Percentiles rank a stretch among this genome's conserved stretches.
These are phyloP conservation scores for Teleogryllus oceanicus DNA, from an alignment of 2,888 invertebrate species.

Conservation along the genomic window DNA sequence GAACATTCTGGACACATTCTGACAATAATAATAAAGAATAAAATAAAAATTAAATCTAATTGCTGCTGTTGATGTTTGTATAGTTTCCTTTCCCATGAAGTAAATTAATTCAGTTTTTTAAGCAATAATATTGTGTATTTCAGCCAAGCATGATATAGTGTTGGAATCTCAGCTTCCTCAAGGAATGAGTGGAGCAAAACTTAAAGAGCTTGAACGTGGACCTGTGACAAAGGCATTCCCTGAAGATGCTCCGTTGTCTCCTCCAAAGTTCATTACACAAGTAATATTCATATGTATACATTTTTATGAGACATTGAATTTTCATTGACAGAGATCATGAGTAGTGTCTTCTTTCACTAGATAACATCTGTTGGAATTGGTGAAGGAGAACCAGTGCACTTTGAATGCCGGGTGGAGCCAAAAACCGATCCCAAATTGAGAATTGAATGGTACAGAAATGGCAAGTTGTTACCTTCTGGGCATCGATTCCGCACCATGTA, in stretches of 20 bases:
- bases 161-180: constrained; percentile 87
- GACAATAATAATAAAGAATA: too few relatives aligned
- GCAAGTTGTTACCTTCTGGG: constrained; percentile 80
- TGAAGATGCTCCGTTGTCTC: constrained; percentile 66
- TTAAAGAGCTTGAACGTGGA: constrained; percentile 83
- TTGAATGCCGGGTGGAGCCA: constrained; percentile 93
- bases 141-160: constrained; percentile 65
- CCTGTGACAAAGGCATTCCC: constrained; percentile 69
- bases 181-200: constrained; percentile 88
- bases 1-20: too few relatives aligned
- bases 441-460: constrained; percentile 92
- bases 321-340: too few relatives aligned
- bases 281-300: constrained; percentile 35
- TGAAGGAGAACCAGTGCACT: constrained; percentile 89
- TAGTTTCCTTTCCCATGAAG: too few relatives aligned
- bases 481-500: constrained; percentile 88
- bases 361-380: constrained; percentile 80
- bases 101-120: too few relatives aligned
- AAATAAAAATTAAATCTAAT: too few relatives aligned
- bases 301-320: too few relatives aligned
- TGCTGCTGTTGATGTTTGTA: too few relatives aligned
- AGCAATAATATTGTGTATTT: constrained; percentile 27
- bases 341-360: constrained; percentile 44
- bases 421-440: constrained; percentile 87
- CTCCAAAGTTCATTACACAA: constrained; percentile 81